These are phyloP conservation scores for Sitophilus oryzae DNA, from an alignment of 1,140 invertebrate species.

Conservation along the genomic window DNA sequence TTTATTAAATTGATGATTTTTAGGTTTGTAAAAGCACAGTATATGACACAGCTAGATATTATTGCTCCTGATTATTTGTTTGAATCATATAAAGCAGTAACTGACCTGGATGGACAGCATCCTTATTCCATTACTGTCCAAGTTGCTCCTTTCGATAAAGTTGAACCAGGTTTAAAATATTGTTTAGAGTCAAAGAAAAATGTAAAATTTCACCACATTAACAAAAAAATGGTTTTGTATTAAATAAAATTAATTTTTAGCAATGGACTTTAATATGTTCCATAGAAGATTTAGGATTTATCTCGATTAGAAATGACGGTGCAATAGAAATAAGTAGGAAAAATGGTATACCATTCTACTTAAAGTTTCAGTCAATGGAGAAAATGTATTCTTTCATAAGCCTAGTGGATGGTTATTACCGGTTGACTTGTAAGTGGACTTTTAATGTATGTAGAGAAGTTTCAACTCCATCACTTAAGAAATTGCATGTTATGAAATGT, in stretches of 20 bases:
- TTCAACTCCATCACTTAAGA: constrained; percentile 66
- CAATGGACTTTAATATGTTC: constrained; percentile 69
- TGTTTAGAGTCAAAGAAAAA: constrained; percentile 55
- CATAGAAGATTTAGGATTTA: constrained; percentile 76
- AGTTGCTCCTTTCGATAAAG: constrained; percentile 63
- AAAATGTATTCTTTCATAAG: constrained; percentile 75
- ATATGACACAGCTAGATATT: constrained; percentile 67
- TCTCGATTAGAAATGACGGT: constrained; percentile 63
- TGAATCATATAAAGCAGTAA: constrained; percentile 67
- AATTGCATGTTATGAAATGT: constrained; percentile 68
- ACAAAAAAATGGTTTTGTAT: too few species aligned
- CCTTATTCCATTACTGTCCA: constrained; percentile 49
- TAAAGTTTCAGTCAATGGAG: constrained; percentile 58
- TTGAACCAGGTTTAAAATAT: constrained; percentile 60
- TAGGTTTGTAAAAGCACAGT: constrained; percentile 67
- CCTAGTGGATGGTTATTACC: constrained; percentile 80
- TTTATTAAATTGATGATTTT: too few species aligned
- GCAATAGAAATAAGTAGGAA: constrained; percentile 72
- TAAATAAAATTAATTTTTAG: too few species aligned
- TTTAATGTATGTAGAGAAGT: constrained; percentile 81
- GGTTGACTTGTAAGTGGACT: constrained; percentile 81
- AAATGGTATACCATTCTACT: constrained; percentile 70
- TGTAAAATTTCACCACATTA: constrained; percentile 47
- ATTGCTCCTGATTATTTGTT: constrained; percentile 75
- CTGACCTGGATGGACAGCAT: constrained; percentile 55